Evolutionary conservation across 2,888 invertebrate species (phyloP), one percentile per base, ranked within the genome.

Genomic region (Plagodis pulveraria): DNA sequence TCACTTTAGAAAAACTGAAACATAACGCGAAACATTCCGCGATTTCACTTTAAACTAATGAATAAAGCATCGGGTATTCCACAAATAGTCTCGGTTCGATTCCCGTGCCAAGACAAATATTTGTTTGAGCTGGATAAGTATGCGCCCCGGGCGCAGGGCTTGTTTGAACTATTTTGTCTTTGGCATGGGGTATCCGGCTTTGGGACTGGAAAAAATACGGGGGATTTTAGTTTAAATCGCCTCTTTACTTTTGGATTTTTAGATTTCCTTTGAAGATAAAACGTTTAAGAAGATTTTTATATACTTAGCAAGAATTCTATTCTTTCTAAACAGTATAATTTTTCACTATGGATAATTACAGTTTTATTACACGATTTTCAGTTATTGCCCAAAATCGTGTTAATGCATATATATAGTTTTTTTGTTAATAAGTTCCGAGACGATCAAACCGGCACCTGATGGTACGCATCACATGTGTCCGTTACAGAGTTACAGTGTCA

Each of bases 41-140:
- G 36, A 12, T 38, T 38, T 32, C 38, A 33, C 34, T 38, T 36
- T 52, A 45, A 52, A 45, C 63, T 66, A 65, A 69, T 66, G 66
- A 65, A 66, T 69, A 63, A 69, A 60, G 54, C 66, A 65, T 62
- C 57, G 65, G 58, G 61, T 63, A 56, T 33, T 49, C 33, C 56
- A 53, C 62, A 63, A 65, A 63, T 62, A 55, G 58, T 11, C 32
- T 62, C 57, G 60, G 69, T 69, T 69, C 69, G 60, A 62, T 62
- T 66, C 66, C 53, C 38, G 62, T 60, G 66, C 69, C 69, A 66
- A 69, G 55, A 52, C 66, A 65, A 69, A 66, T 66, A 60, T 69
- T 66, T 63, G 65, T 62, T 48, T 49, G 57, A 58, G 62, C 52
- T 50, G 52, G 63, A 57, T 65, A 62, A 65, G 59, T 64, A 66